Percentiles rank a stretch among this genome's conserved stretches.
Evolutionary conservation across 2,888 invertebrate species (phyloP).

Genomic region (Platycheirus rosarum): DNA sequence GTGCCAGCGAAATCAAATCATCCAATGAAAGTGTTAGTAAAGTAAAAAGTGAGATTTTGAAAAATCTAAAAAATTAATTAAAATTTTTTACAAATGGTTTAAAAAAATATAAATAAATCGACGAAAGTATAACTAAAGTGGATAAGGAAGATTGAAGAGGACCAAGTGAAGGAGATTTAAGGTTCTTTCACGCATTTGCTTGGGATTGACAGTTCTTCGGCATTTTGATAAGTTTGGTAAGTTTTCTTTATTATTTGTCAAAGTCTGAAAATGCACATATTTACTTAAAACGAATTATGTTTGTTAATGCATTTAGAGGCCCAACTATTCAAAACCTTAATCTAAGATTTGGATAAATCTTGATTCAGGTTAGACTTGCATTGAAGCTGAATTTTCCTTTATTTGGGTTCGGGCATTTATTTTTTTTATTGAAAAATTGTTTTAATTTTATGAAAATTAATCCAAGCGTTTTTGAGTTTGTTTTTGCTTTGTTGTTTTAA

Average conservation of each 20-base stretch:
- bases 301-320: no score
- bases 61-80: background rate
- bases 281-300: no score
- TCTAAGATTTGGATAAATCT: no score
- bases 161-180: conserved; percentile 24
- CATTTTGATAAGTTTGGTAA: conserved; percentile 71
- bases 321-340: no score
- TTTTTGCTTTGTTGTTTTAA: no score
- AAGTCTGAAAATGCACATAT: no score
- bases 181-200: conserved; percentile 29
- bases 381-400: no score
- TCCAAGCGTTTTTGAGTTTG: no score
- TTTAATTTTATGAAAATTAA: no score
- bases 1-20: conserved; percentile 32
- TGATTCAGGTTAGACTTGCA: no score
- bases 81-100: conserved; percentile 20
- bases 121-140: conserved; percentile 27
- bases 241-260: conserved; percentile 27
- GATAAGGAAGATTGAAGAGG: conserved; percentile 33
- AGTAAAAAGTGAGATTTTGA: conserved; percentile 6
- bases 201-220: conserved; percentile 53
- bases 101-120: conserved; percentile 20
- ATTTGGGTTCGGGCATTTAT: no score
- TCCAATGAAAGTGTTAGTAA: conserved; percentile 21
- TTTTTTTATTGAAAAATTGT: no score